Base-by-base conservation (phyloP, 2,888 invertebrate genomes). In the Allophyes oxyacanthae region DNA sequence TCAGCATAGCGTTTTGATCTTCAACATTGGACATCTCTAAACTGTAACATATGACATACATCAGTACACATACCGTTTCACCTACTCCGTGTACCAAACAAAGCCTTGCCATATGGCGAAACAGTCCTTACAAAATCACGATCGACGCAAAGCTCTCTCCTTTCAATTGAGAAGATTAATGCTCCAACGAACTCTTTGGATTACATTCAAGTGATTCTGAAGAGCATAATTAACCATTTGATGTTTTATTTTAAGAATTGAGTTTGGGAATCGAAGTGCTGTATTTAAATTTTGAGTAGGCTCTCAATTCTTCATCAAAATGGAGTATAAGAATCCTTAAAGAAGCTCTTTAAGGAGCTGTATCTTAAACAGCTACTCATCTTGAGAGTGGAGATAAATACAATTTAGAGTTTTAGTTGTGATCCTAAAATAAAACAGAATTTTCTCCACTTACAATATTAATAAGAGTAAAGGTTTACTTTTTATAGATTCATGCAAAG, bases 131-230 rank as follows among this genome's bases (percentile, higher is more conserved):
- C 34, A 36, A 58, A 33, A 54, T 44, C 62, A 36, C 45, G 36
- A 66, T 40, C 32, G 10, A 37, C 52, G 36, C 49, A 40, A 44
- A 53, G 13, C 64, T 70, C 60, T 74, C 62, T 74, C 59, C 51
- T 44, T 56, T 66, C 55, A 70, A 72, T 59, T 40, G 38, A 15
- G 33, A 63, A 71, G 67, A 72, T 67, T 46, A 59, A 71, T 72
- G 49, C 43, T 30, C 62, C 53, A 44, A 49, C 36, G 25, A 26
- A 34, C 32, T 43, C 42, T 64, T 45, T 36, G 33, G 46, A 58
- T 51, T 37, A 48, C 64, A 62, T 62, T 73, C 57, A 72, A 72
- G 59, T 60, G 56, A 55, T 64, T 67, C 46, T 61, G 44, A 64
- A 61, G 58, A 70, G 73, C 15, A 33, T 45, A 57, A 70, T 70